A percentile compares a stretch with the other conserved stretches of the same genome.
These are phyloP conservation scores for Cephus pulcher DNA, from an alignment of 2,888 invertebrate species.

Conservation along the genomic window DNA sequence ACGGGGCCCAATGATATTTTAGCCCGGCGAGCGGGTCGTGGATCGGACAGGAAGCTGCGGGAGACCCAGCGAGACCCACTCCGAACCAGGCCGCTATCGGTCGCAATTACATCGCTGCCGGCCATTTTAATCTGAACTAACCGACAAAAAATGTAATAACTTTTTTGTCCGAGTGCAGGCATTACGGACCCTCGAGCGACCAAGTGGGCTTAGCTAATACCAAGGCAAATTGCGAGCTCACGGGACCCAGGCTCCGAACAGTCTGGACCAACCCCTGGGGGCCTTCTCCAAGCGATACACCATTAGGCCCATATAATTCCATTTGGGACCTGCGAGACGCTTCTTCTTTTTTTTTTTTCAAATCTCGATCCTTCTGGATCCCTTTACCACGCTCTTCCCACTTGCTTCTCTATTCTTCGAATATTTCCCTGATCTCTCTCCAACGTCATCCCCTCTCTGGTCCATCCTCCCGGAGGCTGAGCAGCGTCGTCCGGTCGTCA, in stretches of 20 bases:
- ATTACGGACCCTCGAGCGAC: conserved; percentile 3
- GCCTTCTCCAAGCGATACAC: background rate
- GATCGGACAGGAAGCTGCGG: background rate
- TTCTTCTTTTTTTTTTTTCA: background rate
- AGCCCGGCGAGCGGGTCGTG: conserved; percentile 14
- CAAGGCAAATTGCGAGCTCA: background rate
- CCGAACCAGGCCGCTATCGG: conserved; percentile 31
- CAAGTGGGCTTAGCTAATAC: conserved; percentile 6
- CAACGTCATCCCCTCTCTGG: background rate
- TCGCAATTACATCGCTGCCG: conserved; percentile 47
- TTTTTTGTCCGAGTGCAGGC: conserved; percentile 34
- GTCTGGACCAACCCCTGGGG: background rate
- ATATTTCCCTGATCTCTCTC: background rate
- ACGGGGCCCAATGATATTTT: conserved; percentile 37
- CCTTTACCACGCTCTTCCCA: background rate
- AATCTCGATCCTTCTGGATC: background rate
- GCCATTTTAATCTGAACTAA: conserved; percentile 48
- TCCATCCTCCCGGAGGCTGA: background rate
- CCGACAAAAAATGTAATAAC: conserved; percentile 47
- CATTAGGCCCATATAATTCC: background rate
- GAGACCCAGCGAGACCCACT: background rate
- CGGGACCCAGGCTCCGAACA: background rate
- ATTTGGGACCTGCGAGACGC: background rate
- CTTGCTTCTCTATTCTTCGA: background rate
- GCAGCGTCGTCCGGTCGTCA: background rate